Evolutionary conservation across 2,888 invertebrate genomes (phyloP), one percentile per base, ranked within the genome.

Genomic region (Balanococcus diminutus): DNA sequence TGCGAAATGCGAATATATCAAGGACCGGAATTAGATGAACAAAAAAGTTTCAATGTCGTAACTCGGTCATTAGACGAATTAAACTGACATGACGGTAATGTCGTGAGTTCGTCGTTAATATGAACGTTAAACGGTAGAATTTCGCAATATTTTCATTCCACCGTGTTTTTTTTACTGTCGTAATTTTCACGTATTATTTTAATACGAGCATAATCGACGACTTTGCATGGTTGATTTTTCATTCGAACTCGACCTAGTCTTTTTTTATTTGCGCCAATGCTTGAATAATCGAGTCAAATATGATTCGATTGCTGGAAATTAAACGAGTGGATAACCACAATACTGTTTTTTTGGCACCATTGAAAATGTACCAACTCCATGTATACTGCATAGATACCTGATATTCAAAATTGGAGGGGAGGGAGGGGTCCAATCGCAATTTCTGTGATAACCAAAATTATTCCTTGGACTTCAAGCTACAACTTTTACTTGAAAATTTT

Each of bases 1-100:
- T 56, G 56, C 56, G 56, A 56, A 42, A 1, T 11, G 42, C 42
- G 11, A 6, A 56, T 22, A 22, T 8, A 56, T 56, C 56, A 56
- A 56, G 56, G 56, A 56, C 56, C 22, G 56, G 22, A 56, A 56
- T 56, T 56, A 56, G 56, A 56, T 56, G 56, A 56, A 56, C 56
- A 56, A 56, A 56, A 56, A 56, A 56, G 56, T 56, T 56, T 56
- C 56, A 56, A 56, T 56, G 56, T 56, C 56, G 56, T 56, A 56
- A 56, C 56, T 56, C 56, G 56, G 56, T 56, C 56, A 56, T 56
- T 56, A 56, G 22, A 56, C 56, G 56, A 56, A 56, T 56, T 56
- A 56, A 56, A 56, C 56, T 22, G 22, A 56, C 56, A 36, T 8
- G 36, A 36, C 36, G 22, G 56, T 56, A 56, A 56, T 56, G 19